These are phyloP conservation scores for Gymnobelideus leadbeateri DNA, from an alignment of 2,113 vertebrate species.

Conservation along the genomic window DNA sequence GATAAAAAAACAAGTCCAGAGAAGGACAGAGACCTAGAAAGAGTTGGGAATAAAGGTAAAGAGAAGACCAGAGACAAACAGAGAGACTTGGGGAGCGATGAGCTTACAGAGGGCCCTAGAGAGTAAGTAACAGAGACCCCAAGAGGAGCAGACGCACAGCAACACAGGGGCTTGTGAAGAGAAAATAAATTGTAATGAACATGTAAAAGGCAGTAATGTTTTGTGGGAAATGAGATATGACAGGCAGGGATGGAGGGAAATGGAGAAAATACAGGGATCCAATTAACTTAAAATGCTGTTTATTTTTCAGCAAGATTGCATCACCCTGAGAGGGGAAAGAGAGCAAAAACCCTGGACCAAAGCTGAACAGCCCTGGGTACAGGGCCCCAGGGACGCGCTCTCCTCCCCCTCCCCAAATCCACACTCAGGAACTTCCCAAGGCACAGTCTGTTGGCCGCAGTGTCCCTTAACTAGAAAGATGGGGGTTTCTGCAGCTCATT, in stretches of 20 bases:
- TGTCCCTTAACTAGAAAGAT: neutral
- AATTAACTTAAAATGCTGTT: neutral
- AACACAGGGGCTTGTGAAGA: neutral
- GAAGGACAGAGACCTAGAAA: conserved; percentile 34
- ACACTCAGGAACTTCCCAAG: neutral
- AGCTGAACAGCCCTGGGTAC: neutral
- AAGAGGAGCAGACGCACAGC: too few species aligned
- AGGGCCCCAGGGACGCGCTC: neutral
- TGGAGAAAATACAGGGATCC: neutral
- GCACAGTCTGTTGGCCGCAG: neutral
- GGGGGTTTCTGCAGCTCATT: neutral
- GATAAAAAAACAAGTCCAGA: neutral
- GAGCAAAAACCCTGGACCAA: neutral
- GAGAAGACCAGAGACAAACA: neutral
- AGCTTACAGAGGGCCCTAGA: neutral
- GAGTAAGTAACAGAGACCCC: neutral
- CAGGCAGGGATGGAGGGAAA: neutral
- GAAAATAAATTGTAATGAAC: neutral
- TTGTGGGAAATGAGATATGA: conserved; percentile 25
- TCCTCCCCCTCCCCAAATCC: neutral
- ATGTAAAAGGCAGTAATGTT: neutral
- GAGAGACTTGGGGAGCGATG: neutral
- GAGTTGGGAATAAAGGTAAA: neutral
- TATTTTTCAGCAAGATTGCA: neutral
- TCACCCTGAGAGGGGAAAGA: neutral